These are phyloP conservation scores for Scaptomyza flava DNA, from an alignment of 2,888 invertebrate genomes.

Conservation along the genomic window DNA sequence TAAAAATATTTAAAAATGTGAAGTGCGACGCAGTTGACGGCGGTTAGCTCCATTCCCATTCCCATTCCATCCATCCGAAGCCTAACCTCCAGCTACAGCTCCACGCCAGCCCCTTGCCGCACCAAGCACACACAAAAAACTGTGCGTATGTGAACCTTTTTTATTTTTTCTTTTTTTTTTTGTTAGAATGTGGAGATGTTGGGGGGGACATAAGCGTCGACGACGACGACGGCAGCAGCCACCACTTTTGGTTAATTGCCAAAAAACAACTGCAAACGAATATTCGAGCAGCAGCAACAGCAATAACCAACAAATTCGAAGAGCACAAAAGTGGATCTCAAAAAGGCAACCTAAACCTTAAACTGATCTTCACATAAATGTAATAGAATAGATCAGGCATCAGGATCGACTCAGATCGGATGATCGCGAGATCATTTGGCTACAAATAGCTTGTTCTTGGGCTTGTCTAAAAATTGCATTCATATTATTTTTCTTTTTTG, in stretches of 20 bases:
- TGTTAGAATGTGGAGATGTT: conserved; percentile 4
- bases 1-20: conserved; percentile 78
- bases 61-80: background rate
- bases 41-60: conserved; percentile 32
- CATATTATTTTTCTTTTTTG: no score
- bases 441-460: no score
- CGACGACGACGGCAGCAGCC: conserved; percentile 24
- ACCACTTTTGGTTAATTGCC: conserved; percentile 76
- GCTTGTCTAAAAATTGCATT: no score
- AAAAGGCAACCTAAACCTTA: background rate
- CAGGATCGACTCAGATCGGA: no score
- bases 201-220: conserved; percentile 1
- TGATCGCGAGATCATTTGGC: no score
- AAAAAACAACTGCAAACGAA: conserved; percentile 54
- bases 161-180: conserved; percentile 10
- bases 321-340: background rate
- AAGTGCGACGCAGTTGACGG: conserved; percentile 59
- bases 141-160: conserved; percentile 59
- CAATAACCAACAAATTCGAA: no score
- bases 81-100: background rate
- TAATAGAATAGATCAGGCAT: no score
- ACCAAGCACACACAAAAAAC: conserved; percentile 37
- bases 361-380: no score
- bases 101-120: conserved; percentile 3
- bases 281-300: conserved; percentile 9